Conservation (phyloP, 1,140 invertebrate species). For the Myzus persicae region DNA sequence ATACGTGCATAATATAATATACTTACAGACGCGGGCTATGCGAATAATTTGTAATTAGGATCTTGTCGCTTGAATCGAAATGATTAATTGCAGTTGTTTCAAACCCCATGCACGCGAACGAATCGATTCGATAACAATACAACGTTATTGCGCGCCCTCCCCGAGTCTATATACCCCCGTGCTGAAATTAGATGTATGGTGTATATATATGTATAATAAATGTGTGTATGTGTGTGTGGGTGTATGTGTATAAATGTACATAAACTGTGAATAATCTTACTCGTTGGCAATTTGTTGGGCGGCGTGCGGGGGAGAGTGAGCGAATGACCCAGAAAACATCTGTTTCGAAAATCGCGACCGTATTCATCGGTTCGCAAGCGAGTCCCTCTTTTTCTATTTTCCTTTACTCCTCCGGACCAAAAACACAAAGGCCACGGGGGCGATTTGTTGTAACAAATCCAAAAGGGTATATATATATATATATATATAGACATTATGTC, state of each 20-base stretch:
- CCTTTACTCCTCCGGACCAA: conserved; percentile 24
- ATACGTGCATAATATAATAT: neutral
- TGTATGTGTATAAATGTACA: neutral
- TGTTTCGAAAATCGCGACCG: conserved; percentile 56
- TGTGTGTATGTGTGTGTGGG: neutral
- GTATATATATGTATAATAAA: neutral
- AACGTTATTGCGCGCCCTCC: conserved; percentile 18
- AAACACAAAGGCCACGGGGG: conserved; percentile 51
- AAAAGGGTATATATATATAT: conserved; percentile 17
- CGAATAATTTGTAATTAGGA: conserved; percentile 39
- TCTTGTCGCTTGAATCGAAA: neutral
- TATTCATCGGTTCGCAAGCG: conserved; percentile 1
- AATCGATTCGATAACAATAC: conserved; percentile 46
- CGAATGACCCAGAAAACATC: conserved; percentile 52
- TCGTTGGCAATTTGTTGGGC: conserved; percentile 39
- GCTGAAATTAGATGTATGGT: neutral
- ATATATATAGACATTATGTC: neutral
- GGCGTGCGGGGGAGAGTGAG: neutral
- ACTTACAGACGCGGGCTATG: neutral
- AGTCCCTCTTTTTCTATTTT: conserved; percentile 45
- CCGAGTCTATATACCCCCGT: neutral
- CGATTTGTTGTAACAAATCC: conserved; percentile 55
- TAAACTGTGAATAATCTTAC: conserved; percentile 54
- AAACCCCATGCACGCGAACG: neutral
- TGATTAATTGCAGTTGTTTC: conserved; percentile 31